Conservation (phyloP, 2,888 invertebrate species). For the Saturnia pavonia region DNA sequence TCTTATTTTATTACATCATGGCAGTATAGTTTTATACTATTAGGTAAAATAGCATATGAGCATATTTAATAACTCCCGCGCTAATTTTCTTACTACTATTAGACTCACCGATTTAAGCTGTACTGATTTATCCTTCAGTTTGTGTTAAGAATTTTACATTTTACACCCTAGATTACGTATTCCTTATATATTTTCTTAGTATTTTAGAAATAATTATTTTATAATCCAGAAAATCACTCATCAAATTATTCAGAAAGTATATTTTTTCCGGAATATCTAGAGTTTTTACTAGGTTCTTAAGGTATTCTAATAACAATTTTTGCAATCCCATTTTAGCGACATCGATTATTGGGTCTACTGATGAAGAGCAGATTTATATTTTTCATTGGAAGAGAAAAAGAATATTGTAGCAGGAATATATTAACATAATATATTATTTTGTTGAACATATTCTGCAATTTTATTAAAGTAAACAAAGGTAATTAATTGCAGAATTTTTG, state of each 20-base stretch:
- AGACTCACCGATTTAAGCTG: too few relatives aligned
- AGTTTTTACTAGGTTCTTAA: too few relatives aligned
- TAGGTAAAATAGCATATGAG: background rate
- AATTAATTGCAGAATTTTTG: background rate
- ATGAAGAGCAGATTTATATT: background rate
- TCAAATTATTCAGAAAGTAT: too few relatives aligned
- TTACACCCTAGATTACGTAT: too few relatives aligned
- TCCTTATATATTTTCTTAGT: too few relatives aligned
- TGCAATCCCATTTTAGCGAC: background rate
- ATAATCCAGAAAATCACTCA: too few relatives aligned
- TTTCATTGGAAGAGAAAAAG: background rate
- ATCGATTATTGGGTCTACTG: background rate
- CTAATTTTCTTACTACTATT: too few relatives aligned
- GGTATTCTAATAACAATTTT: background rate
- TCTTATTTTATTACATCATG: background rate
- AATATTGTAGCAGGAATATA: background rate
- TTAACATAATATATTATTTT: background rate
- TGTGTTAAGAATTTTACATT: too few relatives aligned
- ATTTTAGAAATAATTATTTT: too few relatives aligned
- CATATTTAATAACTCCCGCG: too few relatives aligned
- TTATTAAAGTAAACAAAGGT: background rate
- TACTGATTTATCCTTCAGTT: too few relatives aligned
- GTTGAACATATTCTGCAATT: background rate
- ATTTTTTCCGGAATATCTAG: too few relatives aligned
- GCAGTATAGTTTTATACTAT: background rate